Evolutionary conservation across 2,888 invertebrate genomes (phyloP).

Genomic region (Agriopis leucophaearia): DNA sequence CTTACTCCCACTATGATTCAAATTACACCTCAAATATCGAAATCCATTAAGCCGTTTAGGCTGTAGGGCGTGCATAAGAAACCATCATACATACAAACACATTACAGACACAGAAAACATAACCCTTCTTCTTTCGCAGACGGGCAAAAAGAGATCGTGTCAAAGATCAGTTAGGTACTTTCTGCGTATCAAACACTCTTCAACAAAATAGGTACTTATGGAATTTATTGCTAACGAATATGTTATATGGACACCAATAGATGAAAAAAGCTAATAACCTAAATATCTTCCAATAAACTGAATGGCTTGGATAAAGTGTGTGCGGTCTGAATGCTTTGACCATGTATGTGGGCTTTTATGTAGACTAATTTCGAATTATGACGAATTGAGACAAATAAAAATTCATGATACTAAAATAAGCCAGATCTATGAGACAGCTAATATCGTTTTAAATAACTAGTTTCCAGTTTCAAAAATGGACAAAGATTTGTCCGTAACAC

Average conservation of each 20-base stretch:
- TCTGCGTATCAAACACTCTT: neutral
- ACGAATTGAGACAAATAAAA: slow-evolving; percentile 36
- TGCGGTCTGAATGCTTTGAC: slow-evolving; percentile 60
- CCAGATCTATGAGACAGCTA: slow-evolving; percentile 8
- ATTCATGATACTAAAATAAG: slow-evolving; percentile 34
- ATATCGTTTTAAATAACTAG: slow-evolving; percentile 14
- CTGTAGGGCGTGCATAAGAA: no score
- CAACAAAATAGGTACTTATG: neutral
- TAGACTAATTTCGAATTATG: slow-evolving; percentile 30
- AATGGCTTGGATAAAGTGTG: slow-evolving; percentile 46
- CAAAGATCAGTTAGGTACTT: neutral
- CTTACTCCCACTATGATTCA: no score
- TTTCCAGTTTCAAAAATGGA: slow-evolving; percentile 11
- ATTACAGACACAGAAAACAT: no score
- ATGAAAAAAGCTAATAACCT: slow-evolving; percentile 45
- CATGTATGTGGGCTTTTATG: slow-evolving; percentile 51
- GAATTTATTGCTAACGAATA: slow-evolving; percentile 36
- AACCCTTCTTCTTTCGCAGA: no score
- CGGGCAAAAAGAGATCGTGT: neutral
- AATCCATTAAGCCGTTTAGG: no score
- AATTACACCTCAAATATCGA: no score
- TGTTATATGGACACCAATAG: slow-evolving; percentile 33
- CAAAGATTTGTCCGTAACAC: neutral
- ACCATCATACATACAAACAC: no score
- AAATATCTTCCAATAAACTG: slow-evolving; percentile 45